These are phyloP conservation scores for Malurus alboscapulatus DNA, from an alignment of 2,113 vertebrate genomes.

Conservation along the genomic window DNA sequence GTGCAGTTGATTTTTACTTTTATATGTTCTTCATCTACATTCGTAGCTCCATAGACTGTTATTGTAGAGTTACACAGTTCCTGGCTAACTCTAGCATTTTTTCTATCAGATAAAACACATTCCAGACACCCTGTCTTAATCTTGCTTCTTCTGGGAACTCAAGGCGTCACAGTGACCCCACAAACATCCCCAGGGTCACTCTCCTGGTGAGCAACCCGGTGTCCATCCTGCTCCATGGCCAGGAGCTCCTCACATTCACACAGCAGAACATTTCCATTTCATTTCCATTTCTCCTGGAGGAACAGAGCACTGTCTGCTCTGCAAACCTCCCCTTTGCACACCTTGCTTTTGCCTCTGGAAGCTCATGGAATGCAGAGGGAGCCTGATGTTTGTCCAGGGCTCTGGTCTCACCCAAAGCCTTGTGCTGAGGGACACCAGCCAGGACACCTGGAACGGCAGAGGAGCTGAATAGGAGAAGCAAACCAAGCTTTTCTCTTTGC, in stretches of 20 bases:
- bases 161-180: neutral
- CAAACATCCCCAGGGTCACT: neutral
- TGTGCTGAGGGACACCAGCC: neutral
- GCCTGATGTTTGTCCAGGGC: neutral
- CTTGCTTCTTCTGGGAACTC: too few species aligned
- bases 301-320: neutral
- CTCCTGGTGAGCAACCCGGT: fast-evolving
- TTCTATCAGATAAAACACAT: too few species aligned
- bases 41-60: too few species aligned
- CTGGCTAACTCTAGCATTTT: too few species aligned
- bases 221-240: neutral
- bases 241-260: neutral
- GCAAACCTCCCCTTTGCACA: neutral
- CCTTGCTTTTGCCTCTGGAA: neutral
- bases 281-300: neutral
- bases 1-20: neutral
- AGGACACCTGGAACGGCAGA: neutral
- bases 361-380: neutral
- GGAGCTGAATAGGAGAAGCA: neutral
- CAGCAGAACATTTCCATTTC: neutral
- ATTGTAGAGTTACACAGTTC: too few species aligned
- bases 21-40: too few species aligned
- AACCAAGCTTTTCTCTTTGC: neutral
- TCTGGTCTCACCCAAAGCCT: neutral
- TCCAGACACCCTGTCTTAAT: too few species aligned